Evolutionary conservation across 2,888 invertebrate genomes (phyloP).

Genomic region (Limnephilus rhombicus): DNA sequence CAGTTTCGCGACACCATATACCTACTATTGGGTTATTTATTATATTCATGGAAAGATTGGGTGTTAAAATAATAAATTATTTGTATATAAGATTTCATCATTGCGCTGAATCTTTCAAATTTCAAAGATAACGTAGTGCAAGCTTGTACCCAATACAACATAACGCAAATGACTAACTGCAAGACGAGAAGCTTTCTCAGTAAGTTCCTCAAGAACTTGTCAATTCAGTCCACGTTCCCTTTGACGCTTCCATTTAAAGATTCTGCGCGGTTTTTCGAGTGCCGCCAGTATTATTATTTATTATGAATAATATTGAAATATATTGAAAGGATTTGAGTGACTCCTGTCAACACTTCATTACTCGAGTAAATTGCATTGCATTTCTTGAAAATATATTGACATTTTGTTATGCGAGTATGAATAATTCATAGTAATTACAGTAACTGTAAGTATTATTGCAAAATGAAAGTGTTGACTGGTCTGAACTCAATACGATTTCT

Average conservation of each 20-base stretch:
- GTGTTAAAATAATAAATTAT: no score
- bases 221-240: conserved; percentile 4
- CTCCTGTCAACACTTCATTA: not conserved
- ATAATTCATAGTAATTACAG: not conserved
- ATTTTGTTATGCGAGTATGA: not conserved
- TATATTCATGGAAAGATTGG: no score
- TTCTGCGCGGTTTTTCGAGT: not conserved
- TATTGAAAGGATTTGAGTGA: not conserved
- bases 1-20: no score
- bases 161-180: not conserved
- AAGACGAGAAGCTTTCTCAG: not conserved
- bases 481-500: not conserved
- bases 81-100: not conserved
- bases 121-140: not conserved
- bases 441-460: no score
- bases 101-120: not conserved
- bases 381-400: not conserved
- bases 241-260: not conserved
- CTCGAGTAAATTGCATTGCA: not conserved
- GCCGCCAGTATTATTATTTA: not conserved
- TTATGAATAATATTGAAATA: not conserved
- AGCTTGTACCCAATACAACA: not conserved
- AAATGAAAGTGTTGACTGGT: not conserved
- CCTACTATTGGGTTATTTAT: no score
- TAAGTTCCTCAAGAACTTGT: conserved; percentile 6